phyloP scores from a whole-genome alignment of 2,888 invertebrate species.

The Perizoma flavofasciatum region DNA sequence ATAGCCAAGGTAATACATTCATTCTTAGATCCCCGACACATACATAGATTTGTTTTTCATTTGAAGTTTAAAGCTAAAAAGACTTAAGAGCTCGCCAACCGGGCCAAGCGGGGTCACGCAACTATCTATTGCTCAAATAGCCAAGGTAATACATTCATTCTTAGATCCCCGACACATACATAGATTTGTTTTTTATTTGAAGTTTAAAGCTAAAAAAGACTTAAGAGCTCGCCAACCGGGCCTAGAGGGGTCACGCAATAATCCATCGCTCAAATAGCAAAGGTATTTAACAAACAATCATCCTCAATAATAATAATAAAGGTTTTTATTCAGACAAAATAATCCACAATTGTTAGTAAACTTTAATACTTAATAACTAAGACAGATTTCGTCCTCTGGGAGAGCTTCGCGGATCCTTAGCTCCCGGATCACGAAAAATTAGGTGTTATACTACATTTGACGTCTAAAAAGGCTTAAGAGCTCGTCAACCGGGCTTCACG shows the following conservation, averaged over 20 bases:
- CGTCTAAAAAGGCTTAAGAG: constrained; percentile 67
- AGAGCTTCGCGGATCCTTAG: no score
- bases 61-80: constrained; percentile 68
- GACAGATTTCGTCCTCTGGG: no score
- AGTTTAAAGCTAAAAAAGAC: constrained; percentile 56
- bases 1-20: constrained; percentile 77
- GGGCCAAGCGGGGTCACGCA: constrained; percentile 70
- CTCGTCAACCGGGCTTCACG: constrained; percentile 61
- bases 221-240: constrained; percentile 65
- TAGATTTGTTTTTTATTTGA: no score
- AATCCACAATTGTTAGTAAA: no score
- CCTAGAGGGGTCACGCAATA: constrained; percentile 69
- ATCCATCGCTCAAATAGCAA: constrained; percentile 65
- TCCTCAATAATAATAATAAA: neutral
- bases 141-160: constrained; percentile 68
- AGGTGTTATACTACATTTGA: no score
- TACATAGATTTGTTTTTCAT: no score
- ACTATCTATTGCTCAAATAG: constrained; percentile 82
- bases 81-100: constrained; percentile 62
- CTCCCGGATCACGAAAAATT: no score
- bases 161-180: neutral
- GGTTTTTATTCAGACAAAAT: no score
- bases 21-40: neutral
- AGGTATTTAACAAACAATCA: neutral
- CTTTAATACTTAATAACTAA: no score